Conservation (phyloP, 35 echinoderm and acorn worm genomes). For the Diadema setosum region DNA sequence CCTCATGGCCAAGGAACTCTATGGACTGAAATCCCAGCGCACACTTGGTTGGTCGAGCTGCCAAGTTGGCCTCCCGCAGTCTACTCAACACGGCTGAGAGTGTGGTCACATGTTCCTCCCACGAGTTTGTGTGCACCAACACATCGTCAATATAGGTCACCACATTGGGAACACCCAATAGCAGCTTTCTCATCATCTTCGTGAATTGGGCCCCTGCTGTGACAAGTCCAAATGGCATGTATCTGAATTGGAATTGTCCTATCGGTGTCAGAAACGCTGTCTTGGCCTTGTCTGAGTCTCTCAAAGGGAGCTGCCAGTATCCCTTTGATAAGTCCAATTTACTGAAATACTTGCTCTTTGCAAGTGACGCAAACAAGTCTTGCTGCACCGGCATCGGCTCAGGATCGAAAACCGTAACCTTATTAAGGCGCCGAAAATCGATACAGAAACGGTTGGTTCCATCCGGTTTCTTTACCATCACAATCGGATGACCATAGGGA, state of each 20-base stretch:
- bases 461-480: conserved; percentile 8
- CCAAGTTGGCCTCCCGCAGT: no score
- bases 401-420: conserved; percentile 15
- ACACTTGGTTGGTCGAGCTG: conserved; percentile 26
- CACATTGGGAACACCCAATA: neutral
- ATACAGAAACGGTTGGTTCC: conserved; percentile 4
- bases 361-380: neutral
- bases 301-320: conserved; percentile 57
- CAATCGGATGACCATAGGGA: conserved; percentile 12
- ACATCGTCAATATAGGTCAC: conserved; percentile 65
- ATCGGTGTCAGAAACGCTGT: conserved; percentile 45
- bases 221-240: conserved; percentile 35
- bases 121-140: neutral
- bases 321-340: conserved; percentile 62
- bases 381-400: conserved; percentile 3
- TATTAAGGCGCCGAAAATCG: no score
- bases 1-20: neutral
- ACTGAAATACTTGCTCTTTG: conserved; percentile 5
- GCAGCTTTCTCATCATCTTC: no score
- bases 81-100: no score
- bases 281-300: neutral
- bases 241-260: conserved; percentile 41
- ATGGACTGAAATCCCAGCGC: neutral
- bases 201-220: conserved; percentile 45
- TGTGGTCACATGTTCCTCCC: conserved; percentile 39